Percentiles rank a stretch among this genome's conserved stretches.
phyloP scores from a whole-genome alignment of 2,113 vertebrate genomes.

The Ctenomys sociabilis region DNA sequence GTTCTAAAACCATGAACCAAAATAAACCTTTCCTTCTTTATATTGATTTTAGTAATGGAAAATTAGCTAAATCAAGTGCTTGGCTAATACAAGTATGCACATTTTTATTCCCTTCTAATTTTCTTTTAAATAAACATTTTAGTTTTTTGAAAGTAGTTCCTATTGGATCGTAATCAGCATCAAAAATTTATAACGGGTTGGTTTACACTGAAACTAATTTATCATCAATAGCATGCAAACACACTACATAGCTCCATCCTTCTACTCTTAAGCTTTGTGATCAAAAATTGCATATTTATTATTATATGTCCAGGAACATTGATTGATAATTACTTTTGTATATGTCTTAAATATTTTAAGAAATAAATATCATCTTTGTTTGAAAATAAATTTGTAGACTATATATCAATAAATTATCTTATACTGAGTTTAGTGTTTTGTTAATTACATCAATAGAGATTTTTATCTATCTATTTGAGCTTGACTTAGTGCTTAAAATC shows the following conservation, averaged over 20 bases:
- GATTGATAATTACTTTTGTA: not conserved
- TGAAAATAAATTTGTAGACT: not conserved
- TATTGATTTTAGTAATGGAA: not conserved
- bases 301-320: not conserved
- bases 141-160: not conserved
- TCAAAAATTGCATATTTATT: not conserved
- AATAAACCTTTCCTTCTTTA: not conserved
- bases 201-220: not conserved
- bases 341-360: not conserved
- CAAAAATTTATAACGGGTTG: not conserved
- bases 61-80: not conserved
- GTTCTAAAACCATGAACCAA: not conserved
- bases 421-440: not conserved
- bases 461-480: not conserved
- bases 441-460: not conserved
- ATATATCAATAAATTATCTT: not conserved
- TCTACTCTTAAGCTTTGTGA: not conserved
- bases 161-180: not conserved
- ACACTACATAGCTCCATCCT: not conserved
- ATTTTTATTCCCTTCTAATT: not conserved
- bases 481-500: not conserved
- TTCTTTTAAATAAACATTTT: not conserved
- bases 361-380: not conserved
- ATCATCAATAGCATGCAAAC: not conserved
- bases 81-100: not conserved